Evolutionary conservation across 2,113 vertebrate genomes (phyloP), one percentile per base, ranked within the genome.

Genomic region (Balaeniceps rex): DNA sequence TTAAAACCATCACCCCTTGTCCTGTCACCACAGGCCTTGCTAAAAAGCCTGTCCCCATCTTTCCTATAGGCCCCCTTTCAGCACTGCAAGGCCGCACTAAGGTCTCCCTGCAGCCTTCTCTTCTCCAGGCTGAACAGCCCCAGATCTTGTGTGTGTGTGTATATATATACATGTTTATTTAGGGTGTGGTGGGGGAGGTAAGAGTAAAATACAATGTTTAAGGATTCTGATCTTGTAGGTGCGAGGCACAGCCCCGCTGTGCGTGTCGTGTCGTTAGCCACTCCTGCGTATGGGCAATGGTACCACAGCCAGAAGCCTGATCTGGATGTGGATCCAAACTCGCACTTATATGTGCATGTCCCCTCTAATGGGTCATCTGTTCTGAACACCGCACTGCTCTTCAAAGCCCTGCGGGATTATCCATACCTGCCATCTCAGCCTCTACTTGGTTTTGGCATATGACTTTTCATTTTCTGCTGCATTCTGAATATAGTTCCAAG

Each of bases 291-390:
- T 4, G 31, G 71, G 7, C 31, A 42, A 4, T 13, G 7, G 8
- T n/a, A 9, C 16, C 14, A 7, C 31, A 49, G 64, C 34, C 51
- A 70, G 85, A 70, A 64, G 12, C 19, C 47, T 58, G 40, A 6
- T 40, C 34, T 60, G 38, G 16, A 3, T 49, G 19, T 22, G 64
- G 38, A 17, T 51, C 31, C 25, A 23, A 31, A 6, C 25, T 72
- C 44, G 1, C 28, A 5, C 0, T 0, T 16, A 2, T 4, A 2
- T 7, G 29, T 33, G 10, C 18, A 3, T 38, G 2, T 14, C 31
- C 4, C 24, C 12, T 60, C 11, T 55, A 19, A 58, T 0, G 24
- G 38, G 14, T 52, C 9, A 2, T 9, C 26, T 64, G 7, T 8
- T 63, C 57, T 74, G 60, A 72, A 1, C 29, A 3, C 12, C 34